A percentile compares a stretch with the other conserved stretches of the same genome.
These are phyloP conservation scores for Drosophila eugracilis DNA, from an alignment of 1,140 invertebrate species.

Conservation along the genomic window DNA sequence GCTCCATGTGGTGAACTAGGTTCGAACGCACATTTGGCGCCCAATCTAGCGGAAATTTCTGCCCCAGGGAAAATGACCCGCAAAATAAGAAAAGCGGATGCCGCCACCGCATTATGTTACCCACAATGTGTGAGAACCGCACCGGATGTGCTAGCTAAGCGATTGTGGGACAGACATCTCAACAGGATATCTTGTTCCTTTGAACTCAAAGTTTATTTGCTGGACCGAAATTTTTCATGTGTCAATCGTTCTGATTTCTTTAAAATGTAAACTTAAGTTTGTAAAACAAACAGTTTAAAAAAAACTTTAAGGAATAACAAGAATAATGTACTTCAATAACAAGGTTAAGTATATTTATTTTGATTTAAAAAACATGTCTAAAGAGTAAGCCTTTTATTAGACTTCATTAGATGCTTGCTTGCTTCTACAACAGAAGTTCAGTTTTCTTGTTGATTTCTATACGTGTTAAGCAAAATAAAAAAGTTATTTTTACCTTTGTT, in stretches of 20 bases:
- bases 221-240: slow-evolving; percentile 11
- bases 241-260: slow-evolving; percentile 4
- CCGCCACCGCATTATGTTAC: slow-evolving; percentile 31
- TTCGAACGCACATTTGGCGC: slow-evolving; percentile 49
- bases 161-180: background rate
- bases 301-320: background rate
- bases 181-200: slow-evolving; percentile 34
- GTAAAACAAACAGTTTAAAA: background rate
- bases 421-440: background rate
- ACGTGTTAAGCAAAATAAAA: slow-evolving; percentile 19
- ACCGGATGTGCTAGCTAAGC: slow-evolving; percentile 29
- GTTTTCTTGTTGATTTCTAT: slow-evolving; percentile 9
- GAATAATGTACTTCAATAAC: no score
- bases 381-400: slow-evolving; percentile 2
- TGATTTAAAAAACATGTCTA: no score
- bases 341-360: no score
- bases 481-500: slow-evolving; percentile 4
- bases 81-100: slow-evolving; percentile 36
- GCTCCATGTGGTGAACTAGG: slow-evolving; percentile 16
- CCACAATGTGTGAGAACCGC: slow-evolving; percentile 43
- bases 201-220: slow-evolving; percentile 26
- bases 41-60: slow-evolving; percentile 60
- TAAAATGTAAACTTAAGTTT: background rate
- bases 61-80: slow-evolving; percentile 25
- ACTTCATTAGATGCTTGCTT: background rate